Base-by-base conservation (phyloP, 2,888 invertebrate species). In the Bedellia somnulentella region DNA sequence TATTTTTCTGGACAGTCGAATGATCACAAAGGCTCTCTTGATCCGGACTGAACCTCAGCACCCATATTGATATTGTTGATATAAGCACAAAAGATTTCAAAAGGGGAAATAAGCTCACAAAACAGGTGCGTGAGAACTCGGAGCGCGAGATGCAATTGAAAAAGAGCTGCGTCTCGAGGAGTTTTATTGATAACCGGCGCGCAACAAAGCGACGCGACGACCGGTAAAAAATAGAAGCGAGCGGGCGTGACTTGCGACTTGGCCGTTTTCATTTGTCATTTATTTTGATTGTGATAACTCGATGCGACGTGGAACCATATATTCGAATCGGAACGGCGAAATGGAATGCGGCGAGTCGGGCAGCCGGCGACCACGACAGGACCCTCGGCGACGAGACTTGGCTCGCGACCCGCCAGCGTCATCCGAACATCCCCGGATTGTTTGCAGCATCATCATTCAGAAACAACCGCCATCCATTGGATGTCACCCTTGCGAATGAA, bases 241-340 rank as follows among this genome's bases (percentile, higher is more conserved):
- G 43, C 38, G 42, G 46, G 49, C 52, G 50, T 77, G 76, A 77
- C 76, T 77, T 75, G 76, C 76, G 62, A 57, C 52, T 56, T 48
- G 49, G 51, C 45, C 52, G 55, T 63, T 71, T 71, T 63, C 75
- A 75, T 76, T 67, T 76, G 76, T 77, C 76, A 76, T 77, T 73
- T 75, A 73, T 76, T 76, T 73, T 76, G 76, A 75, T 77, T 75
- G 71, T 71, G 67, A 62, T 73, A 70, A 71, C 60, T 57, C 50
- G 51, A 46, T 47, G 49, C 47, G 57, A 57, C 52, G 48, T 49
- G 52, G 40, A 48, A 48, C 49, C 49, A 50, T 55, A 57, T 53
- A 52, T 54, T 51, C 53, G 49, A 55, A 52, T 54, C 51, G 49
- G 46, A 42, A 44, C 43, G 42, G 42, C 40, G 41, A 37, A 35